Evolutionary conservation across 2,888 invertebrate species (phyloP), one percentile per base, ranked within the genome.

Genomic region (Pollenia labialis): DNA sequence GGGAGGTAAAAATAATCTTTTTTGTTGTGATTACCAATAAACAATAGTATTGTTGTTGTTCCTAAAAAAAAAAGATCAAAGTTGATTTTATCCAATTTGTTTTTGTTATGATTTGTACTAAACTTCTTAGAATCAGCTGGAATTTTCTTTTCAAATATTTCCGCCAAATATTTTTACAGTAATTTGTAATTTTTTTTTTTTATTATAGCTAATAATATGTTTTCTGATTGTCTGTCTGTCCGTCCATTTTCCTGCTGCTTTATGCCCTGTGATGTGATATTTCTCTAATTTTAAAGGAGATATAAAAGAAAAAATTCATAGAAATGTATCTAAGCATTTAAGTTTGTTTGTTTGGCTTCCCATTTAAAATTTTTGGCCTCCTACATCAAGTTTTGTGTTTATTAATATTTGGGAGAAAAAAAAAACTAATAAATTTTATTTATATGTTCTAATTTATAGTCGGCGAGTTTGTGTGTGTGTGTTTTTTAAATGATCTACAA

Each of bases 141-240:
- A 81, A 81, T 72, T 72, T 81, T 68, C 77, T 66, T 86, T 86
- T 86, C 23, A 81, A 80, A 71, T 83, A 72, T 54, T 81, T 72
- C 80, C 83, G 86, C 69, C 69, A 69, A 77, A 76, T 62, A 74
- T 16, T 77, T 71, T 64, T 32, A 72, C 40, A 32, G 48, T 64
- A 76, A 56, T 69, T 68, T 58, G 48, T 84, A 54, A 62, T 46
- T 74, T 18, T 79, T 46, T 74, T 18, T 79, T 68, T 52, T 11
- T 52, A 62, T 68, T 32, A 40, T 14, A 32, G n/a, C 68, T 52
- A 40, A 69, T 52, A 80, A 80, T 54, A 52, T 42, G n/a, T 42
- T 62, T 50, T 60, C 0, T n/a, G 46, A 3, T 9, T 66, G 3
- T 23, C 23, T n/a, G 6, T 4, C 11, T 40, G 16, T 66, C 12